These are phyloP conservation scores for Dromiciops gliroides DNA, from an alignment of 2,113 vertebrate genomes.

Conservation along the genomic window DNA sequence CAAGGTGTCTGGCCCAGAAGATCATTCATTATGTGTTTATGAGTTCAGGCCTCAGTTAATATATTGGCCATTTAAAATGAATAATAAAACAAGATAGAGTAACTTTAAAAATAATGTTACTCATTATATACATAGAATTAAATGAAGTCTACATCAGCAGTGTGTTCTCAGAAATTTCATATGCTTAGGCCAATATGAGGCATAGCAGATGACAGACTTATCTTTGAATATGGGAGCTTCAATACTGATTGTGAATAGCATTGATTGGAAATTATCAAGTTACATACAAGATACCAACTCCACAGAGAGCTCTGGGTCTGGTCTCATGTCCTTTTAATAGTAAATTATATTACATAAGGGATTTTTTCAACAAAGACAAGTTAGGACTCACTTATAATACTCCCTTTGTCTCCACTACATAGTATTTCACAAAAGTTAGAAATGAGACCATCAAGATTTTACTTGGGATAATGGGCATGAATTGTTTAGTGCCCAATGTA, in stretches of 20 bases:
- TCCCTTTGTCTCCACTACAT: slow-evolving; percentile 20
- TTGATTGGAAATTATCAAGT: slow-evolving; percentile 16
- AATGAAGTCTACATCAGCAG: neutral
- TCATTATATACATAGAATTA: neutral
- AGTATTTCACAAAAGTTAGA: slow-evolving; percentile 39
- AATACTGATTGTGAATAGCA: neutral
- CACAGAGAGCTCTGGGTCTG: neutral
- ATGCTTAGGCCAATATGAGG: neutral
- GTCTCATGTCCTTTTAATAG: neutral
- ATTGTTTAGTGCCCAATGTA: neutral
- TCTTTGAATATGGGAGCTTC: slow-evolving; percentile 20
- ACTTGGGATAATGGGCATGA: neutral
- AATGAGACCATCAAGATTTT: slow-evolving; percentile 19
- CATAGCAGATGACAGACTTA: neutral
- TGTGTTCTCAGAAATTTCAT: slow-evolving; percentile 1
- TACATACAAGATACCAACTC: neutral
- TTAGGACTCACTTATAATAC: slow-evolving; percentile 7
- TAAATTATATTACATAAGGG: slow-evolving; percentile 38
- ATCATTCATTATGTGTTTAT: neutral
- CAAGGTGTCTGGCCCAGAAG: neutral
- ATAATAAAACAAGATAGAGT: slow-evolving; percentile 31
- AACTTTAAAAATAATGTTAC: slow-evolving; percentile 20
- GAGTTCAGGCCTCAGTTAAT: neutral
- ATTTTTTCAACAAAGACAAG: slow-evolving; percentile 4
- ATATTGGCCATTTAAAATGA: neutral